Evolutionary conservation across 2,113 vertebrate species (phyloP).

Genomic region (Thermophis baileyi): DNA sequence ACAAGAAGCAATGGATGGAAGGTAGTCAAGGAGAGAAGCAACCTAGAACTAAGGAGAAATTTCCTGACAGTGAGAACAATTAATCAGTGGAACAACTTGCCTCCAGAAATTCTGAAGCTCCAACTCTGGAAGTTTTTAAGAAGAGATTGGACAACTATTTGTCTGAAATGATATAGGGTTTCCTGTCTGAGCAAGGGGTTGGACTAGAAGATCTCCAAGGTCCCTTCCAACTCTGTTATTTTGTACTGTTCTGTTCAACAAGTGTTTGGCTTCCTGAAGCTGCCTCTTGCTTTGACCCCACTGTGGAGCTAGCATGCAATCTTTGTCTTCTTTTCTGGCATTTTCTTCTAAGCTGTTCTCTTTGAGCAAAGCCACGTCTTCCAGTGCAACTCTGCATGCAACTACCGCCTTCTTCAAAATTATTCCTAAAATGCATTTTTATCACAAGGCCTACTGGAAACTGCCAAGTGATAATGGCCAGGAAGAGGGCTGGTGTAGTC

Average conservation of each 20-base stretch:
- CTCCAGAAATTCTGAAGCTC: too few relatives aligned
- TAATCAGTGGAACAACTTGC: too few relatives aligned
- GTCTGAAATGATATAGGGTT: too few relatives aligned
- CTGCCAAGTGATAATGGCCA: slow-evolving; percentile 1
- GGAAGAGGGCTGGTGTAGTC: slow-evolving; percentile 8
- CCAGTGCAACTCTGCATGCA: neutral
- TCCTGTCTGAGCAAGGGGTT: too few relatives aligned
- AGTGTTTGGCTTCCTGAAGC: neutral
- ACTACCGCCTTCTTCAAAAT: neutral
- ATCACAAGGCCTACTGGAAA: slow-evolving; percentile 15
- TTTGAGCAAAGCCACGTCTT: neutral
- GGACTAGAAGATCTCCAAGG: too few relatives aligned
- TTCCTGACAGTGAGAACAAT: too few relatives aligned
- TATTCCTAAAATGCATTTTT: neutral
- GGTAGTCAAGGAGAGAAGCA: too few relatives aligned
- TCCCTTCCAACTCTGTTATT: too few relatives aligned
- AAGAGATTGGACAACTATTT: too few relatives aligned
- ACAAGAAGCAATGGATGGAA: too few relatives aligned
- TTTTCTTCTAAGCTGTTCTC: neutral
- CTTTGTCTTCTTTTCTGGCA: neutral
- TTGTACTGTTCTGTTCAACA: neutral
- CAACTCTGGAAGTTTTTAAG: too few relatives aligned
- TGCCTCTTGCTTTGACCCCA: neutral
- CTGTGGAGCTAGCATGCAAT: neutral
- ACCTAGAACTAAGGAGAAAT: too few relatives aligned